A percentile compares a stretch with the other conserved stretches of the same genome.
phyloP scores from a whole-genome alignment of 2,113 vertebrate genomes.

The Tiliqua scincoides region DNA sequence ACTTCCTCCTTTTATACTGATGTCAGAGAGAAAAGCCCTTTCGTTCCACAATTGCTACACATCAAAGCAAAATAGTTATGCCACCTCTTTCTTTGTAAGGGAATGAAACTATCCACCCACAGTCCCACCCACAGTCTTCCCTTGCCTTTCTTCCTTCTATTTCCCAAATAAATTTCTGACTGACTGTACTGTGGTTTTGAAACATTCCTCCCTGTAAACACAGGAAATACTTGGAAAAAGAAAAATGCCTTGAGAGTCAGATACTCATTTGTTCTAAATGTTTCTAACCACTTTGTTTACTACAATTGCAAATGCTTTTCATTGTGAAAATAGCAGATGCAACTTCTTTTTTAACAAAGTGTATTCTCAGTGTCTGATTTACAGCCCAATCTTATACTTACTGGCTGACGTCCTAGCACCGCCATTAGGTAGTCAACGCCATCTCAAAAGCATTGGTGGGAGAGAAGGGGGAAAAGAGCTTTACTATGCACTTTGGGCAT shows the following conservation, averaged over 20 bases:
- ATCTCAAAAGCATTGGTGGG: neutral
- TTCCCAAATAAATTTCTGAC: neutral
- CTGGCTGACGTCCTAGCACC: too few species aligned
- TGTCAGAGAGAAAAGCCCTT: too few species aligned
- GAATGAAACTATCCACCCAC: neutral
- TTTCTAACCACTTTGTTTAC: slow-evolving; percentile 4
- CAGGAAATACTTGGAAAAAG: slow-evolving; percentile 2
- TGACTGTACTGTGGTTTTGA: neutral
- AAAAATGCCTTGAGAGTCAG: neutral
- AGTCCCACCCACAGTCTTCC: neutral
- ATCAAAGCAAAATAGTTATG: neutral
- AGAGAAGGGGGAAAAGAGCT: neutral
- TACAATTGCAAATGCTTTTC: neutral
- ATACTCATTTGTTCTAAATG: neutral
- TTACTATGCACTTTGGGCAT: neutral
- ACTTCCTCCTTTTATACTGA: too few species aligned
- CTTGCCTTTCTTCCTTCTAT: neutral
- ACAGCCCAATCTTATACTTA: too few species aligned
- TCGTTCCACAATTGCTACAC: neutral
- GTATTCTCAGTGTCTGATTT: neutral
- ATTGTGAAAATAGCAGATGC: neutral
- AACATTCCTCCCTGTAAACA: slow-evolving; percentile 9
- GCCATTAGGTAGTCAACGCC: too few species aligned
- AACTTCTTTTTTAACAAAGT: neutral
- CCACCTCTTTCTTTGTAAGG: neutral